phyloP scores from a whole-genome alignment of 2,797 vertebrate genomes.

The Scarus forsteni region DNA sequence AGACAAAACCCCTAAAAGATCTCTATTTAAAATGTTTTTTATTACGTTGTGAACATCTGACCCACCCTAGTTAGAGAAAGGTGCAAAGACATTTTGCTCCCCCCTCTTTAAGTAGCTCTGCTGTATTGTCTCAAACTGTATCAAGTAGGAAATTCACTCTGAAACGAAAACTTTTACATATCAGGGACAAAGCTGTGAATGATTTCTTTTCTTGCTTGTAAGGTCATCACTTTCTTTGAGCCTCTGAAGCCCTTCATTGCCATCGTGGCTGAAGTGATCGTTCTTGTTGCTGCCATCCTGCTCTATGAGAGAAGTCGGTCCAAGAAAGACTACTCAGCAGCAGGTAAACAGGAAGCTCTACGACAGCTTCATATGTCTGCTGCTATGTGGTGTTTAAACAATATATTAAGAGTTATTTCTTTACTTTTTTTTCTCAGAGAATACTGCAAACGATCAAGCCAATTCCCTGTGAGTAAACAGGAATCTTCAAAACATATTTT shows the following conservation, averaged over 20 bases:
- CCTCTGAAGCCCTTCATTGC: conserved; percentile 91
- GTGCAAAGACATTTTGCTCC: too few species aligned
- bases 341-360: conserved; percentile 56
- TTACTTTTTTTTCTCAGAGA: conserved; percentile 59
- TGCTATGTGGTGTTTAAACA: too few species aligned
- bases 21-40: too few species aligned
- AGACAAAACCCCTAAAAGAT: too few species aligned
- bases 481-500: background rate
- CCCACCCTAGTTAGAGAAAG: too few species aligned
- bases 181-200: too few species aligned
- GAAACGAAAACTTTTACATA: too few species aligned
- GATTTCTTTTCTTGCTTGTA: conserved; percentile 10
- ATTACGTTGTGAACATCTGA: too few species aligned
- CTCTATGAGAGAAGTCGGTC: conserved; percentile 84
- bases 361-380: too few species aligned
- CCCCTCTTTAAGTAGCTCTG: too few species aligned
- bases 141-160: too few species aligned
- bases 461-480: conserved; percentile 72
- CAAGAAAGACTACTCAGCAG: conserved; percentile 45
- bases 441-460: conserved; percentile 55
- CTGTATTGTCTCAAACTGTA: too few species aligned
- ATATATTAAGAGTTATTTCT: background rate
- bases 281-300: conserved; percentile 86
- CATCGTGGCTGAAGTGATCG: conserved; percentile 84
- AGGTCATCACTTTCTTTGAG: conserved; percentile 84